Conservation (phyloP, 1,140 invertebrate species). For the Drosophila erecta region DNA sequence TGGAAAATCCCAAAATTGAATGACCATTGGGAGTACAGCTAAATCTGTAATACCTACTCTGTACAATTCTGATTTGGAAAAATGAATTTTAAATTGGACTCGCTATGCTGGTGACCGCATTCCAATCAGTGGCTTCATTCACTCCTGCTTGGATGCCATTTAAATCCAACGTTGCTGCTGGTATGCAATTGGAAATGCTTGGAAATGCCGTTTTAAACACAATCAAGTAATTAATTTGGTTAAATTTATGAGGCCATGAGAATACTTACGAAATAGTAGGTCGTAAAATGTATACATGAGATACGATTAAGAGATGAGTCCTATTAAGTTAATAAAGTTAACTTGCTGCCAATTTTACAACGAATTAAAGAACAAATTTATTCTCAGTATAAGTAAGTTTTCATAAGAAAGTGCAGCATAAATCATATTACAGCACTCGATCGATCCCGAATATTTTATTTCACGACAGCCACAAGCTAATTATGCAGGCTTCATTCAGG, state of each 20-base stretch:
- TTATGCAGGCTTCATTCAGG: conserved; percentile 44
- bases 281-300: too few species aligned
- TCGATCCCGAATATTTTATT: conserved; percentile 12
- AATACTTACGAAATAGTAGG: too few species aligned
- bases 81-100: conserved; percentile 12
- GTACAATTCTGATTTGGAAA: conserved; percentile 3
- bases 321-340: too few species aligned
- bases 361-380: not conserved
- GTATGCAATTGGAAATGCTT: not conserved
- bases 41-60: not conserved
- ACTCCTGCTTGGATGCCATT: conserved; percentile 5
- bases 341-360: too few species aligned
- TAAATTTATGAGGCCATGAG: not conserved
- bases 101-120: conserved; percentile 32
- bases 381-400: not conserved
- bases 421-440: conserved; percentile 5
- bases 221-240: not conserved
- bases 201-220: not conserved
- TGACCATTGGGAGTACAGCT: not conserved
- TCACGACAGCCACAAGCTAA: conserved; percentile 15
- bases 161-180: not conserved
- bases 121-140: conserved; percentile 14
- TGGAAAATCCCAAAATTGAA: too few species aligned
- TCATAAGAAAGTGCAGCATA: not conserved
- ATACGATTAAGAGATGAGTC: too few species aligned